phyloP scores from a whole-genome alignment of 2,797 vertebrate genomes.

The Phalloptychus januarius region DNA sequence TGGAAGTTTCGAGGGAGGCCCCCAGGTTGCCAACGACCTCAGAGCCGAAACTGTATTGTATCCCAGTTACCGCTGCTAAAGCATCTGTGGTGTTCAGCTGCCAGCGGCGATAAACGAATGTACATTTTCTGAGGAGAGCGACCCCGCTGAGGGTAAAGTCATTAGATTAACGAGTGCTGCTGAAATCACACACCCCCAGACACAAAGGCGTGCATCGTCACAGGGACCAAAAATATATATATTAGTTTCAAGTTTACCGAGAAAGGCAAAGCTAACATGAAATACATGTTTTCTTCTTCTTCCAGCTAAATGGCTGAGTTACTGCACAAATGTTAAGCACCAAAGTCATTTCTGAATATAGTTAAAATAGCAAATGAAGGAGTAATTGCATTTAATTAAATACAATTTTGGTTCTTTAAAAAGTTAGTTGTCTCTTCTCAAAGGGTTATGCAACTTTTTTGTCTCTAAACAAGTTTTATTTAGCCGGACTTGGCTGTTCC shows the following conservation, averaged over 20 bases:
- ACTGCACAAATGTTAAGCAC: background rate
- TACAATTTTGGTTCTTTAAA: background rate
- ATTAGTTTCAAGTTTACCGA: background rate
- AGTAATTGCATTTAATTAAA: background rate
- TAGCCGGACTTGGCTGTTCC: background rate
- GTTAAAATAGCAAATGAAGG: too few species aligned
- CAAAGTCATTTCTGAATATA: too few species aligned
- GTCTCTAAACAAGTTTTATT: background rate
- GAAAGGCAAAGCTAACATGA: conserved; percentile 4
- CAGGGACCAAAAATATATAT: conserved; percentile 4
- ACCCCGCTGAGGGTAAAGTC: conserved; percentile 52
- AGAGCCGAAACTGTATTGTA: conserved; percentile 38
- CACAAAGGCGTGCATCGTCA: conserved; percentile 14
- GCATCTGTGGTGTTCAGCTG: conserved; percentile 57
- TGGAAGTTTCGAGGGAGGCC: conserved; percentile 41
- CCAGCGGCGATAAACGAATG: conserved; percentile 54
- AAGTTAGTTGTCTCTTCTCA: background rate
- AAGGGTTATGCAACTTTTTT: background rate
- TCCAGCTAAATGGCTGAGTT: conserved; percentile 13
- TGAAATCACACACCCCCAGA: conserved; percentile 15
- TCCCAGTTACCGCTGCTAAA: conserved; percentile 60
- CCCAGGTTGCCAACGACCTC: conserved; percentile 46
- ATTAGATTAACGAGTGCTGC: conserved; percentile 58
- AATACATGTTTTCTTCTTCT: conserved; percentile 34
- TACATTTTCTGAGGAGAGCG: conserved; percentile 56